phyloP scores from a whole-genome alignment of 2,797 vertebrate genomes.

The Bryconaethiops microstoma region DNA sequence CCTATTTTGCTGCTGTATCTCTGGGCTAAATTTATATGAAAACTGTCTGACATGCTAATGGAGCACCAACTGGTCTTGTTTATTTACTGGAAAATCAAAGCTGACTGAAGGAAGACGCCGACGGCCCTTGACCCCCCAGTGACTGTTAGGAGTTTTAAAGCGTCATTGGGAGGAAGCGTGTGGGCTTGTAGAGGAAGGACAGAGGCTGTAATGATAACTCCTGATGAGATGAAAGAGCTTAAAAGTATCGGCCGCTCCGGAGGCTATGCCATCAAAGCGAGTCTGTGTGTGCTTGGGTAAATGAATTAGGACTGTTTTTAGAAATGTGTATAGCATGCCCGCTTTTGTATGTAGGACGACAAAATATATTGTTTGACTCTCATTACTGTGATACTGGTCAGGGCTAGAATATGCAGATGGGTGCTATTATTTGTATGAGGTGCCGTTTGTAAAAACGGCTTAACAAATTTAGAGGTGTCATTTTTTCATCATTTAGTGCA shows the following conservation, averaged over 20 bases:
- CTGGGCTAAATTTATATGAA: neutral
- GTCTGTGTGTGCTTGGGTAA: constrained; percentile 16
- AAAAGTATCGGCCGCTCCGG: constrained; percentile 25
- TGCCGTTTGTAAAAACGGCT: too few species aligned
- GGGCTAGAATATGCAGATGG: neutral
- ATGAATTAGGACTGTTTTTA: too few species aligned
- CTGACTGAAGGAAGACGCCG: constrained; percentile 16
- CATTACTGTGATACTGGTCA: neutral
- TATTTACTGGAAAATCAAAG: constrained; percentile 11
- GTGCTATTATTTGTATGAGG: neutral
- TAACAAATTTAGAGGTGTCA: too few species aligned
- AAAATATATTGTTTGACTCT: neutral
- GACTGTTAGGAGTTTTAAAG: constrained; percentile 50
- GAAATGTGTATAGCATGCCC: neutral
- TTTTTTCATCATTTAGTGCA: too few species aligned
- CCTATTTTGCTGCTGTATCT: neutral
- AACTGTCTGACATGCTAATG: neutral
- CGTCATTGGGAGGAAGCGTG: constrained; percentile 13
- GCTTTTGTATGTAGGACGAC: too few species aligned
- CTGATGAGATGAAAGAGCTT: constrained; percentile 56
- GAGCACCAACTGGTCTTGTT: neutral
- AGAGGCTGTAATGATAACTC: constrained; percentile 45
- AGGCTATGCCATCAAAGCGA: constrained; percentile 33
- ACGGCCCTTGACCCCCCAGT: constrained; percentile 21
- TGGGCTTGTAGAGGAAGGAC: constrained; percentile 34